Base-by-base conservation (phyloP, 1,140 invertebrate genomes). In the Homarus americanus region DNA sequence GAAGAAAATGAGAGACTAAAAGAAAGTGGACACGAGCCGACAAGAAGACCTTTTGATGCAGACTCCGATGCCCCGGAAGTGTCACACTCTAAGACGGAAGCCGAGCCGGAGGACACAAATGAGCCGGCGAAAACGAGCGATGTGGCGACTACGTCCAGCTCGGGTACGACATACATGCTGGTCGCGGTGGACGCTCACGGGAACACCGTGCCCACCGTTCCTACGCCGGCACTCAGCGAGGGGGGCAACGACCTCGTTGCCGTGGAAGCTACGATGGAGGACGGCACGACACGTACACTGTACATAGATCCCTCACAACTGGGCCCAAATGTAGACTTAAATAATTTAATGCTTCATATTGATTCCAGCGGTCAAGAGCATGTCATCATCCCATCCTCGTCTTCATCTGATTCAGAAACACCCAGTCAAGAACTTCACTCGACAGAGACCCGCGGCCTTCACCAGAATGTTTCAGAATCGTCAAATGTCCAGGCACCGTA, bases 131-230 rank as follows among this genome's bases (percentile, higher is more conserved):
- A 41, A 49, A 66, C 87, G 36, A 69, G 58, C 9, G 89, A 91
- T 40, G n/a, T 9, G 2, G 58, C 86, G 44, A 72, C 82, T 38
- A 58, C 87, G 7, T 86, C 92, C 28, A 82, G 87, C 40, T 87
- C 90, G 49, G 92, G 92, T 2, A 91, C 91, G 7, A 87, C 92
- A 5, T 93, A 91, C 38, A 93, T 93, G 92, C 63, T 93, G 24
- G 92, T 93, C n/a, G 92, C 92, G 28, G 92, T 93, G 5, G 92
- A 93, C 82, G 92, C 90, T 32, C 92, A 93, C 44, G 92, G 92
- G 15, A 93, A 93, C 82, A 93, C 91, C 28, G 92, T 93, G 34
- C 92, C 92, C 12, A 93, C 91, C 34, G 92, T 91, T 17, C 90
- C 92, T 4, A 93, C 91, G 40, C 91, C 92, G 72, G 86, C 89